A percentile compares a stretch with the other conserved stretches of the same genome.
Evolutionary conservation across 2,888 invertebrate genomes (phyloP).

Genomic region (Lepetodrilus schrolli): DNA sequence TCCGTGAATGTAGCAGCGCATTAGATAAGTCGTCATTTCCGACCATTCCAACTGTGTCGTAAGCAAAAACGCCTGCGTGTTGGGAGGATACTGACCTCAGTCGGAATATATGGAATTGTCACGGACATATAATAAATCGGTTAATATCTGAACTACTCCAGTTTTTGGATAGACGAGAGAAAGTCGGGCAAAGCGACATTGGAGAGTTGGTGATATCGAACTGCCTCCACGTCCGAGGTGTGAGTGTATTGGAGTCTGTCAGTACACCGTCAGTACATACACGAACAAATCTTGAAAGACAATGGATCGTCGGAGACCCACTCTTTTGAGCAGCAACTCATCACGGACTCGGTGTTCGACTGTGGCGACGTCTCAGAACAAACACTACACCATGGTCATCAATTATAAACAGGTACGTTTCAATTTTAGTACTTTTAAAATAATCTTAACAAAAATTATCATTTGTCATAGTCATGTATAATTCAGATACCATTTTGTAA

Average conservation of each 20-base stretch:
- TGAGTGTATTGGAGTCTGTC: background rate
- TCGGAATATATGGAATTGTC: background rate
- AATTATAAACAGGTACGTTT: constrained; percentile 4
- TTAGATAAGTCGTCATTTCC: background rate
- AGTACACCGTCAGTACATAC: too few relatives aligned
- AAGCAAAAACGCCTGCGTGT: background rate
- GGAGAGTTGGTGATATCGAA: background rate
- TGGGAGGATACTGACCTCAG: background rate
- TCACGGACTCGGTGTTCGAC: background rate
- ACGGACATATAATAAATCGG: background rate
- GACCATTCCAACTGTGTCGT: too few relatives aligned
- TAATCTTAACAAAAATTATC: too few relatives aligned
- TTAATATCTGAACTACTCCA: background rate
- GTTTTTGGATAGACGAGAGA: background rate
- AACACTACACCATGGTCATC: constrained; percentile 25
- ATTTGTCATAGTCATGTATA: too few relatives aligned
- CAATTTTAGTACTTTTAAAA: too few relatives aligned
- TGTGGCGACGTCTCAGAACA: constrained; percentile 4
- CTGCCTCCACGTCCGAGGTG: background rate
- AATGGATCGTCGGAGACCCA: background rate
- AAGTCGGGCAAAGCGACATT: background rate
- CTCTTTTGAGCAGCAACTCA: background rate
- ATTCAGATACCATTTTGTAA: too few relatives aligned
- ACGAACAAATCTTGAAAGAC: too few relatives aligned
- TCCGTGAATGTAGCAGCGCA: background rate